Base-by-base conservation (phyloP, 2,113 vertebrate genomes). In the Hucho hucho region DNA sequence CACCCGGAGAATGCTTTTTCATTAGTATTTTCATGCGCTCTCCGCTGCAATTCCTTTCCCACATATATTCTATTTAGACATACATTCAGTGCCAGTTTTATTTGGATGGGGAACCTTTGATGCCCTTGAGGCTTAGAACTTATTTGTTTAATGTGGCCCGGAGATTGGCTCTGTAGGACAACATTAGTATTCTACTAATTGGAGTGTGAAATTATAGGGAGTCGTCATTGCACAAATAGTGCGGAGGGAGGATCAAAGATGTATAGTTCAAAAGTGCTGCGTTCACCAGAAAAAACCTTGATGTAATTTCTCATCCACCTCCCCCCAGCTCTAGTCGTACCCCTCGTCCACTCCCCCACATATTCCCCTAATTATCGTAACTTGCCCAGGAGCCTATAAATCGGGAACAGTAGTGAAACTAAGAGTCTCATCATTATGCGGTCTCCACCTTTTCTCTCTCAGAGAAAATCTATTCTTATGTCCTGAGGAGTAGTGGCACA, bases 371-470 rank as follows among this genome's bases (percentile, higher is more conserved):
- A 90, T 90, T 87, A 91, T 84, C 78, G 73, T 86, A 86, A 89
- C 85, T 78, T 79, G 78, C 89, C 86, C 81, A 3, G 29, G 73
- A 89, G 83, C 70, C 77, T 85, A 92, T 92, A 87, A 90, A 92
- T 92, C 87, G 87, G 82, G 2, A 81, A 84, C 78, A 67, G 81
- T 72, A 75, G 81, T 75, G 81, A 78, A 87, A 81, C 82, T 86
- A 81, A 89, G 84, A 85, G 86, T 88, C 88, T 89, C 82, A 88
- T 91, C 86, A 86, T 87, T 80, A 88, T 85, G 88, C 85, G 79
- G 90, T 81, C 78, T 77, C 81, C 81, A 81, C 87, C 89, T 82
- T 76, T 83, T 66, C 26, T 66, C 81, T 84, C 65, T 73, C 77
- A 85, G 81, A 78, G 83, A 77, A 18, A 53, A 71, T 83, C 72